Evolutionary conservation across 2,888 invertebrate species (phyloP).

Genomic region (Troides oblongomaculatus): DNA sequence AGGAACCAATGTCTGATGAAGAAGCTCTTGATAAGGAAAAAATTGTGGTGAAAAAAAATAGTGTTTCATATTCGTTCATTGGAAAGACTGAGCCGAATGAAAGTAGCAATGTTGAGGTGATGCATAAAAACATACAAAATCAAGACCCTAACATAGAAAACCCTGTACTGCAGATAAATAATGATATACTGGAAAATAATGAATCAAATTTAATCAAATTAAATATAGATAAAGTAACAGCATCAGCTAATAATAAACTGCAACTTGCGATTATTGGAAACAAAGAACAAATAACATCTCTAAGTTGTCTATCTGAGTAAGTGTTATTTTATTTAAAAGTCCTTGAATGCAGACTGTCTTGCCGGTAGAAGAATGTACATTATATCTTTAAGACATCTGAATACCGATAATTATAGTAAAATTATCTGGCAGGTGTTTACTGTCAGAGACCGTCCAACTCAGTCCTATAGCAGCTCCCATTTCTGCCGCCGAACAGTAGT

Average conservation of each 20-base stretch:
- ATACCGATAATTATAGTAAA: too few species aligned
- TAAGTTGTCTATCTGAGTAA: not conserved
- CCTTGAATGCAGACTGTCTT: too few species aligned
- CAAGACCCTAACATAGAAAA: not conserved
- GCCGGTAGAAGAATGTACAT: too few species aligned
- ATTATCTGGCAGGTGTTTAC: too few species aligned
- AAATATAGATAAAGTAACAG: not conserved
- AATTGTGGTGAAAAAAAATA: conserved; percentile 33
- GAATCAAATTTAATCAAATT: not conserved
- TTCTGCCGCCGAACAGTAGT: too few species aligned
- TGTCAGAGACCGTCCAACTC: too few species aligned
- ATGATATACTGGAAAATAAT: not conserved
- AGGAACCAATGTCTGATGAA: conserved; percentile 58
- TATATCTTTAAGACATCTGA: too few species aligned
- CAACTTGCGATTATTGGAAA: not conserved
- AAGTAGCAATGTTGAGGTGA: not conserved
- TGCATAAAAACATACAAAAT: not conserved
- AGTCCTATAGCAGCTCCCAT: too few species aligned
- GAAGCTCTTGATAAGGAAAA: conserved; percentile 37
- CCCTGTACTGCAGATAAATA: not conserved
- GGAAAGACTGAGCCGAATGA: conserved; percentile 51
- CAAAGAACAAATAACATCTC: not conserved
- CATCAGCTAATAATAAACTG: not conserved
- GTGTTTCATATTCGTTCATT: conserved; percentile 40
- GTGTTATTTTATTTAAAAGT: not conserved